These are phyloP conservation scores for Manis crassicaudata DNA, from an alignment of 2,797 vertebrate genomes.

Conservation along the genomic window DNA sequence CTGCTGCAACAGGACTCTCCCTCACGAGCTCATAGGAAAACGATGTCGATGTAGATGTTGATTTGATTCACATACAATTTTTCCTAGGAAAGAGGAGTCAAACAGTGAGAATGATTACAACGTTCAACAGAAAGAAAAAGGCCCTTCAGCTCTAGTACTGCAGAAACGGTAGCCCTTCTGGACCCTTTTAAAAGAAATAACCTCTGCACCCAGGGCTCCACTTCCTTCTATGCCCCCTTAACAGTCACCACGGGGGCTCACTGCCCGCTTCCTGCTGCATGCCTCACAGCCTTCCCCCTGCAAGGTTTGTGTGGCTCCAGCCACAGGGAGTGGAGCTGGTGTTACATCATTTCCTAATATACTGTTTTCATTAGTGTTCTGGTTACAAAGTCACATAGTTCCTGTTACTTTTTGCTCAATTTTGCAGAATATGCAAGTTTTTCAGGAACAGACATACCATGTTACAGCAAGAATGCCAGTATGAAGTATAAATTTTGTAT, in stretches of 20 bases:
- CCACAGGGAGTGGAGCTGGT: too few species aligned
- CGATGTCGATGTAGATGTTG: fast-evolving
- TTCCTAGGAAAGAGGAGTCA: background rate
- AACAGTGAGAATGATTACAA: background rate
- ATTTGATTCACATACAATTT: background rate
- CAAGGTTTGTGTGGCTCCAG: background rate
- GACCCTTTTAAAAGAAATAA: background rate
- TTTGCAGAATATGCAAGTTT: background rate
- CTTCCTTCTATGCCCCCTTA: background rate
- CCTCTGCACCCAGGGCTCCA: too few species aligned
- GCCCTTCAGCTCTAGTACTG: background rate
- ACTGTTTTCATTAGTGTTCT: background rate
- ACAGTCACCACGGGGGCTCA: background rate
- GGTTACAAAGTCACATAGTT: background rate
- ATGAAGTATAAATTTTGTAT: background rate
- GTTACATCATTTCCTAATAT: fast-evolving
- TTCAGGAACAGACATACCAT: background rate
- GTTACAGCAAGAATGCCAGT: background rate
- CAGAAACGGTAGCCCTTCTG: background rate
- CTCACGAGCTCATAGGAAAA: too few species aligned
- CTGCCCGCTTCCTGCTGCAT: fast-evolving
- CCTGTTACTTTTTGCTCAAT: background rate
- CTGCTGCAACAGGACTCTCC: background rate
- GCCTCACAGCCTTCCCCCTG: background rate
- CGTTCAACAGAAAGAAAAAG: background rate